phyloP scores from a whole-genome alignment of 2,888 invertebrate species.

The Thymelicus lineola region DNA sequence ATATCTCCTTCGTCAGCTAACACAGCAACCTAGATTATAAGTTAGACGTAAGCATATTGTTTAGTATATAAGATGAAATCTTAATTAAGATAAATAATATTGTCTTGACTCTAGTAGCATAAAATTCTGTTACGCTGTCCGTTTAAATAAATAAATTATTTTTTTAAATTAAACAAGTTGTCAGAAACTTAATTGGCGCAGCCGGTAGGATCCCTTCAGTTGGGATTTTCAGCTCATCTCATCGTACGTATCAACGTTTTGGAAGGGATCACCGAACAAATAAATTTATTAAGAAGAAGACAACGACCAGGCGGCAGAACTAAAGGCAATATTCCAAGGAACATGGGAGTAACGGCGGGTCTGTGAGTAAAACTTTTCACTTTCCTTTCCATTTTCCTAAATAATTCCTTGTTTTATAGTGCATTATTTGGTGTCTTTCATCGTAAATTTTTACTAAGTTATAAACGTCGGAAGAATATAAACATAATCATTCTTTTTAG shows the following conservation, averaged over 20 bases:
- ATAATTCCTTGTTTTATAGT: conserved; percentile 4
- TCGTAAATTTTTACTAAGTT: neutral
- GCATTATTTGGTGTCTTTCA: neutral
- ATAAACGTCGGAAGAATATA: neutral
- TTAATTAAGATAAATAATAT: no score
- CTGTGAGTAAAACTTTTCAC: conserved; percentile 38
- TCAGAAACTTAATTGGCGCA: neutral
- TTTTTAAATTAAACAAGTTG: no score
- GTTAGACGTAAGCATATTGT: no score
- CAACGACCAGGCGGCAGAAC: no score
- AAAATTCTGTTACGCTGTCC: no score
- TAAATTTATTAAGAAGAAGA: no score
- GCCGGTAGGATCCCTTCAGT: conserved; percentile 17
- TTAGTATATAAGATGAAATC: no score
- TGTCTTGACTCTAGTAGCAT: no score
- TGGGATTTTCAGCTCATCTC: conserved; percentile 14
- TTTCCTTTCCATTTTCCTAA: conserved; percentile 32
- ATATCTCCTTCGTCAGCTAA: neutral
- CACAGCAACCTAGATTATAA: no score
- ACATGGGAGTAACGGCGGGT: conserved; percentile 33
- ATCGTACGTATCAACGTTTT: conserved; percentile 19
- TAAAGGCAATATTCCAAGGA: conserved; percentile 19
- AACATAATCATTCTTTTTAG: neutral
- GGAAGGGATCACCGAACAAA: neutral
- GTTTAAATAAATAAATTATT: no score